Evolutionary conservation across 2,888 invertebrate species (phyloP), one percentile per base, ranked within the genome.

Genomic region (Argyresthia albistria): DNA sequence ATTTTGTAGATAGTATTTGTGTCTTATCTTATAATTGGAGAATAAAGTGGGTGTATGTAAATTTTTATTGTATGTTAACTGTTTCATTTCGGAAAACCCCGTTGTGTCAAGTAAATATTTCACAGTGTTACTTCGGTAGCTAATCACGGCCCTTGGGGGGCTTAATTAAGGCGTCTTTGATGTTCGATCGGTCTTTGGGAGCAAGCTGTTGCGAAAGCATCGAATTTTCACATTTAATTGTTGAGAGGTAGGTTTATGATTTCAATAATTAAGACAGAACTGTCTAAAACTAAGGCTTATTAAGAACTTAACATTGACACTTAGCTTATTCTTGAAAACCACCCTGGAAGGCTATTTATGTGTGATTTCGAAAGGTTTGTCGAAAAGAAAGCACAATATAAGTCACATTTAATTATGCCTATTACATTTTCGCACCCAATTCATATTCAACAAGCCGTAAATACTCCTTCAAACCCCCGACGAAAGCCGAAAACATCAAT

Each of bases 141-240:
- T 79, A 81, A 82, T 82, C 81, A 83, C 77, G 76, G 70, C 66
- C 72, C 71, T 76, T 72, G 72, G 71, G 74, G 76, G 73, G 73
- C 73, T 81, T 84, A 84, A 84, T 86, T 86, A 83, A 78, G 67
- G 64, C 65, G 61, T 66, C 79, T 86, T 86, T 86, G 84, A 86
- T 82, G 83, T 86, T 80, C 80, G 82, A 83, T 83, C 80, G 80
- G 79, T 75, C 75, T 77, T 77, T 63, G 67, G 70, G 80, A 76
- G 74, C 75, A 25, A 25, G 11, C 25, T 25, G 8, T n/a, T 39
- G 39, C 10, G n/a, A 4, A 39, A 35, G 39, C 47, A 35, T 35
- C 47, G 11, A 47, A 51, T 43, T 54, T 46, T 43, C 51, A 42
- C 9, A 42, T 42, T 42, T 42, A 6, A 42, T 42, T 10, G 25